phyloP scores from a whole-genome alignment of 2,113 vertebrate genomes.

The Ovis canadensis region DNA sequence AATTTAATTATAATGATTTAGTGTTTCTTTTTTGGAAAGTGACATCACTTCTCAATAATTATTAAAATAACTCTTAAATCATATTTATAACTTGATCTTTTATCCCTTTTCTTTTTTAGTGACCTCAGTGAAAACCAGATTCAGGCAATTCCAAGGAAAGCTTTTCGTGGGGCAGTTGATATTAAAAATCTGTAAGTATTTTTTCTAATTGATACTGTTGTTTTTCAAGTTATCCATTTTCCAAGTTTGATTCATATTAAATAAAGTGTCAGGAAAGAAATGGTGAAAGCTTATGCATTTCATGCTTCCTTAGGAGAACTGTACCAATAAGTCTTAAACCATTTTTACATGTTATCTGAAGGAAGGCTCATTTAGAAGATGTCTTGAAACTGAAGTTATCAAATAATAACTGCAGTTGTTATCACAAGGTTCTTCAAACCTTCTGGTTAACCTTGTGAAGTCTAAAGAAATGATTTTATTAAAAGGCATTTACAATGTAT shows the following conservation, averaged over 20 bases:
- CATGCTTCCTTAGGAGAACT: neutral
- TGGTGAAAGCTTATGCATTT: neutral
- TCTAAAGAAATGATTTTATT: neutral
- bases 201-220: neutral
- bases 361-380: neutral
- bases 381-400: neutral
- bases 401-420: neutral
- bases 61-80: neutral
- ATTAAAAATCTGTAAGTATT: slow-evolving; percentile 98
- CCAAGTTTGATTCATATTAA: neutral
- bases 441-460: neutral
- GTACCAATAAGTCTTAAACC: neutral
- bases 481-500: neutral
- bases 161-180: slow-evolving; percentile 96
- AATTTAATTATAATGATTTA: neutral
- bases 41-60: neutral
- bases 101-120: slow-evolving; percentile 68
- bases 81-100: neutral
- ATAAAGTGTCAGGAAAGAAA: neutral
- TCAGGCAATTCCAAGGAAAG: slow-evolving; percentile 97
- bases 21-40: neutral
- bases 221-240: neutral
- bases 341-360: neutral
- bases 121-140: slow-evolving; percentile 99
- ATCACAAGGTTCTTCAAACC: neutral